Conservation (phyloP, 2,888 invertebrate genomes). For the Thecocarcelia acutangulata region DNA sequence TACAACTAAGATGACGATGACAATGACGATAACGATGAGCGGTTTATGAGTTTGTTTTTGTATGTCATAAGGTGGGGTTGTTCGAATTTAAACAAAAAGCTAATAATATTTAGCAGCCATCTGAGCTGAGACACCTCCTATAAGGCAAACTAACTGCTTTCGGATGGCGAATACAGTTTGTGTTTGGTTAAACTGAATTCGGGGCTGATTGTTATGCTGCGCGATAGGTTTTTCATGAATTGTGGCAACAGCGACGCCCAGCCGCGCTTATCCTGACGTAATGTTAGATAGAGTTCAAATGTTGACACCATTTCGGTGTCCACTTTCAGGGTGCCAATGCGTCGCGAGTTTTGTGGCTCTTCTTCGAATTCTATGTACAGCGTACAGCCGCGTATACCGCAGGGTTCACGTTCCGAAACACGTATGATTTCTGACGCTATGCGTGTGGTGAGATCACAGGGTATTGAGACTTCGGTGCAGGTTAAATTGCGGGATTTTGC, state of each 20-base stretch:
- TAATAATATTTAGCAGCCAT: constrained; percentile 48
- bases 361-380: constrained; percentile 79
- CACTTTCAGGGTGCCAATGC: constrained; percentile 77
- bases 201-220: constrained; percentile 78
- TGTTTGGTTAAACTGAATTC: constrained; percentile 78
- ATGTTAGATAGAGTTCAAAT: constrained; percentile 77
- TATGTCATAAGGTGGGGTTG: constrained; percentile 68
- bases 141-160: constrained; percentile 66
- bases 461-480: constrained; percentile 79
- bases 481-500: constrained; percentile 78
- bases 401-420: constrained; percentile 78
- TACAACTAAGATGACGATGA: constrained; percentile 44
- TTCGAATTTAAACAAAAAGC: constrained; percentile 47
- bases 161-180: constrained; percentile 75
- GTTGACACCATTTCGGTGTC: constrained; percentile 78
- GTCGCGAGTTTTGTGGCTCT: constrained; percentile 77
- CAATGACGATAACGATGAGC: constrained; percentile 54
- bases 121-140: not conserved
- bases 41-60: constrained; percentile 37
- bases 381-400: constrained; percentile 78
- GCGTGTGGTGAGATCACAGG: constrained; percentile 79
- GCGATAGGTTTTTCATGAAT: constrained; percentile 78
- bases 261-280: constrained; percentile 78
- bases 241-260: constrained; percentile 78
- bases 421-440: constrained; percentile 78